These are phyloP conservation scores for Coelopa pilipes DNA, from an alignment of 2,888 invertebrate species.

Conservation along the genomic window DNA sequence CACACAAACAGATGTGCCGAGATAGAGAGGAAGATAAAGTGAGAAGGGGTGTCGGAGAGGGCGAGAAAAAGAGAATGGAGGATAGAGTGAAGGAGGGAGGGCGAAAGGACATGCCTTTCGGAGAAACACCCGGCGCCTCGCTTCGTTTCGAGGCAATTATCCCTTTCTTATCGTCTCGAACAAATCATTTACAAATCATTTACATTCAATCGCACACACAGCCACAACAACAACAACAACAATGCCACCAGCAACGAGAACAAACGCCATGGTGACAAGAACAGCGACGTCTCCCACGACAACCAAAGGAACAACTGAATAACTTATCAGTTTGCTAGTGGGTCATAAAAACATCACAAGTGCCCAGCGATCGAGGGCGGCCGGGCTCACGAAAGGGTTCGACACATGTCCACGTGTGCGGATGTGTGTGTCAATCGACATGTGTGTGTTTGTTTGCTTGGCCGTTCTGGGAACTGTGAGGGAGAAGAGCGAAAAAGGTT, in stretches of 20 bases:
- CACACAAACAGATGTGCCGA: no score
- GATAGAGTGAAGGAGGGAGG: no score
- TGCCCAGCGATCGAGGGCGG: not conserved
- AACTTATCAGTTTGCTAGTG: constrained; percentile 2
- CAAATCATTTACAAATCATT: constrained; percentile 29
- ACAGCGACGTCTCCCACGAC: not conserved
- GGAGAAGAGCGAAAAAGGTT: constrained; percentile 1
- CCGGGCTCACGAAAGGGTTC: no score
- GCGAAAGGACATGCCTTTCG: no score
- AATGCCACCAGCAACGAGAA: not conserved
- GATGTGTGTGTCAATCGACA: no score
- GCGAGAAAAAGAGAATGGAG: no score
- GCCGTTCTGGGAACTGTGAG: not conserved
- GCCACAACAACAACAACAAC: constrained; percentile 15
- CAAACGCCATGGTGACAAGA: not conserved
- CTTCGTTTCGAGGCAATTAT: not conserved
- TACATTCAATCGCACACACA: constrained; percentile 12
- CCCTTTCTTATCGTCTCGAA: not conserved
- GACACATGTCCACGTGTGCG: no score
- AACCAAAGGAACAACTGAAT: constrained; percentile 1
- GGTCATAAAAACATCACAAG: constrained; percentile 10
- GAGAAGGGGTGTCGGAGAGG: no score
- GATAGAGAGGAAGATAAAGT: no score
- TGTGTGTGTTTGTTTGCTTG: no score
- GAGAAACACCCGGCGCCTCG: no score